A percentile compares a stretch with the other conserved stretches of the same genome.
Evolutionary conservation across 2,797 vertebrate species (phyloP).

Genomic region (Toxotes lorentzi): DNA sequence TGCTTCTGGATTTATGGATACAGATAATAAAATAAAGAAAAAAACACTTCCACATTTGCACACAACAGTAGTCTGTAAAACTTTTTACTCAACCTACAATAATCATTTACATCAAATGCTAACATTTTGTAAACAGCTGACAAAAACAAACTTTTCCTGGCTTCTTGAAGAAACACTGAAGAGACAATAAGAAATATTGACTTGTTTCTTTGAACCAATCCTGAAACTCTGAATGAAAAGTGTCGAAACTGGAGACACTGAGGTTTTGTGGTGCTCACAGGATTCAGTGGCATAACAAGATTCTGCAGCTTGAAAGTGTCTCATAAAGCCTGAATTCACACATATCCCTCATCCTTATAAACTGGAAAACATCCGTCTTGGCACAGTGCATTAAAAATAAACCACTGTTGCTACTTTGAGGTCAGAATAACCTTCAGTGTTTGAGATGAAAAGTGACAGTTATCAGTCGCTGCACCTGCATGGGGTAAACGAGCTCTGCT

Average conservation of each 20-base stretch:
- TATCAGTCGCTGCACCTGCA: constrained; percentile 26
- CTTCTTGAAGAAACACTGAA: no score
- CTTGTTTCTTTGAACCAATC: not conserved
- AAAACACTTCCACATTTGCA: no score
- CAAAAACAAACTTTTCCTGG: no score
- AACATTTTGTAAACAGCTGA: no score
- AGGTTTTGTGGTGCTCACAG: not conserved
- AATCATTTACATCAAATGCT: no score
- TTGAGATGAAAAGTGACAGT: not conserved
- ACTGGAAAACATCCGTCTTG: not conserved
- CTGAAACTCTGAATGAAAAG: not conserved
- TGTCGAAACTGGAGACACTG: not conserved
- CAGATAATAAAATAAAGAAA: no score
- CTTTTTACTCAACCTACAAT: no score
- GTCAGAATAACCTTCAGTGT: not conserved
- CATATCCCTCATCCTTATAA: not conserved
- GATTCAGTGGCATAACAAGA: not conserved
- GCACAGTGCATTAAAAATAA: not conserved
- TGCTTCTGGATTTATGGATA: no score
- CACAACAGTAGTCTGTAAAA: no score
- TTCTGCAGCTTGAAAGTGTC: not conserved
- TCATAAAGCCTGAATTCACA: not conserved
- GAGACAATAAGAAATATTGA: no score
- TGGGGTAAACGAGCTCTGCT: constrained; percentile 21
- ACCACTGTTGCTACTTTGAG: not conserved